These are phyloP conservation scores for Gallirallus australis DNA, from an alignment of 2,797 vertebrate genomes.

Conservation along the genomic window DNA sequence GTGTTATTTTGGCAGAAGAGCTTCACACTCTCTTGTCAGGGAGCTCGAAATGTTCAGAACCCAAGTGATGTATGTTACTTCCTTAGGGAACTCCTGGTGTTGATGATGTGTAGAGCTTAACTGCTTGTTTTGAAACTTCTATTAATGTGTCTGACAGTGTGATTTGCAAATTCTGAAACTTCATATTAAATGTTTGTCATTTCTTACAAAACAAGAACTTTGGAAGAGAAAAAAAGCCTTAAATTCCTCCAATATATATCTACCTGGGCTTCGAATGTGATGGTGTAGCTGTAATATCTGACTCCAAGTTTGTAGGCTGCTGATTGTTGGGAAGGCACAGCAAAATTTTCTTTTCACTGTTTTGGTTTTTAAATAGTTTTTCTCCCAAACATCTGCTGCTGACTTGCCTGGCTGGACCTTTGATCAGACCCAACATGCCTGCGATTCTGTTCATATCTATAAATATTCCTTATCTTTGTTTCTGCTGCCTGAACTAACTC, in stretches of 20 bases:
- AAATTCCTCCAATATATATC: not conserved
- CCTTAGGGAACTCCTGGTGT: not conserved
- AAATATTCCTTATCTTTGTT: not conserved
- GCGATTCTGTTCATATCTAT: not conserved
- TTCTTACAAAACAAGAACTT: not conserved
- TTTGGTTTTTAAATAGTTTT: not conserved
- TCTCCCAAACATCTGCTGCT: not conserved
- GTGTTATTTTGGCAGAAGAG: not conserved
- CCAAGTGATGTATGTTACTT: not conserved
- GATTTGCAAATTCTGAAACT: not conserved
- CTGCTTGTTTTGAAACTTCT: not conserved
- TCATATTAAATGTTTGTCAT: not conserved
- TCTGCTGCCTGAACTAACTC: conserved; percentile 35
- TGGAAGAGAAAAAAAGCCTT: not conserved
- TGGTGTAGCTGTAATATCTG: not conserved
- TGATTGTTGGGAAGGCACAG: not conserved
- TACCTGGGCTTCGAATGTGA: not conserved
- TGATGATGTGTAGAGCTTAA: not conserved
- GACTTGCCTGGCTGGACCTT: not conserved
- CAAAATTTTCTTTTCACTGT: not conserved
- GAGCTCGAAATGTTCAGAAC: not conserved
- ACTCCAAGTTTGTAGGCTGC: not conserved
- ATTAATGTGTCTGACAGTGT: not conserved
- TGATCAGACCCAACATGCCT: not conserved
- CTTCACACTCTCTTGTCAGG: not conserved